These are phyloP conservation scores for Bombus ignitus DNA, from an alignment of 1,140 invertebrate genomes.

Conservation along the genomic window DNA sequence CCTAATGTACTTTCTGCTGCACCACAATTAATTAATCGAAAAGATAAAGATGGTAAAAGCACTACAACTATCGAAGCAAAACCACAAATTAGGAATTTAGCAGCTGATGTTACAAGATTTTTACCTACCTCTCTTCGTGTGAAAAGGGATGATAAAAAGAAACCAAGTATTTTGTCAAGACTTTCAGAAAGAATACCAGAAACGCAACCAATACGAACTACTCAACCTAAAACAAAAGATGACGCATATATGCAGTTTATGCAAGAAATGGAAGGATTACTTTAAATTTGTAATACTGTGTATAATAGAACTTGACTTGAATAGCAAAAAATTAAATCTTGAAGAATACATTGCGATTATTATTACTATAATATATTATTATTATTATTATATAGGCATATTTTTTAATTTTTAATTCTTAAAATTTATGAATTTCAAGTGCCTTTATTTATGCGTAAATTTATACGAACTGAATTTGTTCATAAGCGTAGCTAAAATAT, in stretches of 20 bases:
- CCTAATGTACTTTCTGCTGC: conserved; percentile 92
- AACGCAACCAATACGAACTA: conserved; percentile 75
- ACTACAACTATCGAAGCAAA: conserved; percentile 95
- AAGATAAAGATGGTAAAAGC: conserved; percentile 85
- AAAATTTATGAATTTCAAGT: conserved; percentile 5
- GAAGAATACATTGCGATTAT: conserved; percentile 45
- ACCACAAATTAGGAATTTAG: conserved; percentile 96
- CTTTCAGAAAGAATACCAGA: conserved; percentile 78
- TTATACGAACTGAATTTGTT: background rate
- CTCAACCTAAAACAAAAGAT: conserved; percentile 90
- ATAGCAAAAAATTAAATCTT: conserved; percentile 41
- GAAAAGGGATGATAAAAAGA: conserved; percentile 91
- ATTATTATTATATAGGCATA: conserved; percentile 26
- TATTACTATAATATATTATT: conserved; percentile 17
- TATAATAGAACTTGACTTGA: conserved; percentile 56
- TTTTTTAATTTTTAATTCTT: background rate
- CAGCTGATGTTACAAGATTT: conserved; percentile 97
- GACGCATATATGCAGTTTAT: conserved; percentile 99
- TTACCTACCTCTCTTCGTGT: conserved; percentile 95
- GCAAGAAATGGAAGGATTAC: conserved; percentile 97
- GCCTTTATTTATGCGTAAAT: background rate
- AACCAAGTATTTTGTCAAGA: conserved; percentile 75
- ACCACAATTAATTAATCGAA: conserved; percentile 90
- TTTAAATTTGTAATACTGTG: conserved; percentile 82
- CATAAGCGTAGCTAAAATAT: background rate